Percentiles rank a stretch among this genome's conserved stretches.
Evolutionary conservation across 2,797 vertebrate species (phyloP).

Genomic region (Saxicola maurus): DNA sequence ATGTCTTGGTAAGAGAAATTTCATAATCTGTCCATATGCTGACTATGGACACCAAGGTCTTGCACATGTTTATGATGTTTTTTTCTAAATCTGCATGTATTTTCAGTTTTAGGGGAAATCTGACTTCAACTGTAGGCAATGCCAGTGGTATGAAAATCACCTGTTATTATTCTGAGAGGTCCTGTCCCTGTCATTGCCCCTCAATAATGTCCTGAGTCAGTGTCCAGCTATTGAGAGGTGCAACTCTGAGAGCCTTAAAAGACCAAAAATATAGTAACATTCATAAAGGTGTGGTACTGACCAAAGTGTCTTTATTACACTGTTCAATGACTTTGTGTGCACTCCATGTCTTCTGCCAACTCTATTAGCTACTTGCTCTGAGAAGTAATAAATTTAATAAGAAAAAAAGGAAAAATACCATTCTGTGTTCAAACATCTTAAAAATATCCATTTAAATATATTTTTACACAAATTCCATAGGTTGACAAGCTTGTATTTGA

Average conservation of each 20-base stretch:
- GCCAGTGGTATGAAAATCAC: not conserved
- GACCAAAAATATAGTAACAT: not conserved
- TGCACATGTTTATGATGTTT: not conserved
- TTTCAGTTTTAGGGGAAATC: not conserved
- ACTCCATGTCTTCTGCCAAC: not conserved
- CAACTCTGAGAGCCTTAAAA: not conserved
- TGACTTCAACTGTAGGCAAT: not conserved
- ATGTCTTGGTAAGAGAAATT: not conserved
- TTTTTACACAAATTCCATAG: conserved; percentile 10
- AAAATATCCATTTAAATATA: conserved; percentile 18
- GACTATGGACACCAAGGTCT: not conserved
- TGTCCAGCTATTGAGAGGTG: not conserved
- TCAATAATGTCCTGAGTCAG: not conserved
- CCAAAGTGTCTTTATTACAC: not conserved
- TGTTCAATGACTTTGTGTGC: not conserved
- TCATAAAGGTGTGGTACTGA: not conserved
- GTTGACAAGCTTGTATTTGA: conserved; percentile 33
- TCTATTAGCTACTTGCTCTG: conserved; percentile 8
- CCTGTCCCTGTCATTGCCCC: not conserved
- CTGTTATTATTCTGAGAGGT: not conserved
- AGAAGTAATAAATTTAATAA: not conserved
- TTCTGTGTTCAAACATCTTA: not conserved
- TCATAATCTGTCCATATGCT: not conserved
- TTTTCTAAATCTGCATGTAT: not conserved
- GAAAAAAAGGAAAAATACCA: not conserved